Evolutionary conservation across 30 jellyfish, hydroid and myxozoan genomes (phyloP), one percentile per base, ranked within the genome.

Genomic region (Turritopsis dohrnii): DNA sequence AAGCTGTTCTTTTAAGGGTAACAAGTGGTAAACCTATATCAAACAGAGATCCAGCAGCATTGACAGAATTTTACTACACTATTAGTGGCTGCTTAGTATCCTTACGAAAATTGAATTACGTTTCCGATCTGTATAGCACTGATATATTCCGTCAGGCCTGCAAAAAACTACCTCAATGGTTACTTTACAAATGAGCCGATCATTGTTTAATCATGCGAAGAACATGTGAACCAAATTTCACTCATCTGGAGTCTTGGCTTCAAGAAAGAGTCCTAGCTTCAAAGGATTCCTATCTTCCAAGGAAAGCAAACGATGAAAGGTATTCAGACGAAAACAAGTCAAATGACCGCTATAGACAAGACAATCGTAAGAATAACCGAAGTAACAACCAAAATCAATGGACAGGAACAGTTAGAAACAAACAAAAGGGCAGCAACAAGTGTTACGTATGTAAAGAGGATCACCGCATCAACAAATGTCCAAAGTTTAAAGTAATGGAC

Each of bases 191-290:
- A 1, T 69, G 8, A 21, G 77, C 77, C 9, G 77, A 69, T n/a
- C 1, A 69, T 7, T 69, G 77, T 69, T 21, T 69, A 8, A 9
- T 16, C 9, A 69, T 69, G 17, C 77, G 77, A 9, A 69, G 7
- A 69, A 9, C 22, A 8, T 21, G 19, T 8, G 77, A 69, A 69
- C 77, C 77, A 69, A 69, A 69, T 21, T 21, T 69, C 19, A 69
- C 28, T 9, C 1, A 69, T 19, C 30, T 69, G 19, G 77, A 69
- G 9, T 9, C 30, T 8, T 69, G 77, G 77, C 0, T 69, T 8
- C 8, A 69, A 69, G 77, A 69, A 69, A 69, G 77, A 69, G 19
- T 69, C 22, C 8, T 69, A 9, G 77, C 77, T n/a, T 69, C 77
- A 27, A 69, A 69, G 22, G 8, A 0, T 7, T 69, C 77, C 9